A percentile compares a stretch with the other conserved stretches of the same genome.
These are phyloP conservation scores for Melanotaenia duboulayi DNA, from an alignment of 2,113 vertebrate species.

Conservation along the genomic window DNA sequence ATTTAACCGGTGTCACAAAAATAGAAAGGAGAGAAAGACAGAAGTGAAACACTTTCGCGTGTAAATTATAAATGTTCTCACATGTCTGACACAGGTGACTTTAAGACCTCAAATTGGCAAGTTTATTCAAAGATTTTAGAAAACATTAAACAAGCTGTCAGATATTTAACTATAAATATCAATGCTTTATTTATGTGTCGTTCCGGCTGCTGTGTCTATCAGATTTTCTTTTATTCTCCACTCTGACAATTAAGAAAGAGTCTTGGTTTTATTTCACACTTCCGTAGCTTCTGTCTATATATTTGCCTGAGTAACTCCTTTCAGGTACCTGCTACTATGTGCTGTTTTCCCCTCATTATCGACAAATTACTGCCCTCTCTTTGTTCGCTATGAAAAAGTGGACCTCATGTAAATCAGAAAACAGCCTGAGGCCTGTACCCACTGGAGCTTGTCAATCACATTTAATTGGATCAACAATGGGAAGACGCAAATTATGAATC, in stretches of 20 bases:
- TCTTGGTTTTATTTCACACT: constrained; percentile 46
- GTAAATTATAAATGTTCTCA: not conserved
- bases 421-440: constrained; percentile 64
- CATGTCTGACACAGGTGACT: constrained; percentile 1
- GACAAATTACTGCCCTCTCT: constrained; percentile 65
- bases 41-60: not conserved
- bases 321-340: constrained; percentile 62
- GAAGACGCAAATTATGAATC: constrained; percentile 64
- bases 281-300: constrained; percentile 41
- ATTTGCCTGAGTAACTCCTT: constrained; percentile 69
- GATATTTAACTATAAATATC: no score
- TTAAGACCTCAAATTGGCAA: not conserved
- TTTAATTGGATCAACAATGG: constrained; percentile 78
- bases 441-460: constrained; percentile 79
- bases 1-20: no score
- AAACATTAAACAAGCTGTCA: not conserved
- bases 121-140: not conserved
- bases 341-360: constrained; percentile 69
- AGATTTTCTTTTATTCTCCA: constrained; percentile 30
- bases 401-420: constrained; percentile 72
- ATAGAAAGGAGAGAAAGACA: not conserved
- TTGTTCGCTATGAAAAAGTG: constrained; percentile 55
- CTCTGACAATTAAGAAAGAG: constrained; percentile 28
- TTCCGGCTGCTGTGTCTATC: constrained; percentile 14
- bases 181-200: constrained; percentile 2